Evolutionary conservation across 2,888 invertebrate species (phyloP).

Genomic region (Eupithecia insigniata): DNA sequence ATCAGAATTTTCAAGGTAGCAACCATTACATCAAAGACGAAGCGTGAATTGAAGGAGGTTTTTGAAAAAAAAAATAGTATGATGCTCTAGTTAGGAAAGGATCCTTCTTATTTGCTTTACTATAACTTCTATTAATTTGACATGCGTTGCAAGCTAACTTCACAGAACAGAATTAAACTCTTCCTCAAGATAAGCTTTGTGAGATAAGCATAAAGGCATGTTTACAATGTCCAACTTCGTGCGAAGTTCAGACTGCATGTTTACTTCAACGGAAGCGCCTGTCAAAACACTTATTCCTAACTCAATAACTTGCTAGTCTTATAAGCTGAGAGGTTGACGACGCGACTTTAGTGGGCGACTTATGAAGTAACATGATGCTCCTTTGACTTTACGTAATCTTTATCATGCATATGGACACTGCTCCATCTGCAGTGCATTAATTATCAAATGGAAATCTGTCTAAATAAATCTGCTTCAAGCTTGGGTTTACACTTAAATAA

Average conservation of each 20-base stretch:
- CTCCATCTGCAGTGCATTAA: no score
- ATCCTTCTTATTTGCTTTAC: neutral
- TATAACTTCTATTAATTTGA: neutral
- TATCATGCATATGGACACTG: no score
- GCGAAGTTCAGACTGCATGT: conserved; percentile 26
- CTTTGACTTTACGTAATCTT: neutral
- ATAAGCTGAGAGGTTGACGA: conserved; percentile 20
- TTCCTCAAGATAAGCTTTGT: conserved; percentile 25
- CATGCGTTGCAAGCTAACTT: conserved; percentile 9
- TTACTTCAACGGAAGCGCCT: conserved; percentile 24
- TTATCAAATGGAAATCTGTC: no score
- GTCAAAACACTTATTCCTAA: conserved; percentile 42
- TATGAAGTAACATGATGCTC: neutral
- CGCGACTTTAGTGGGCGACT: conserved; percentile 19
- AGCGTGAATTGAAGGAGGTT: neutral
- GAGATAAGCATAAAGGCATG: conserved; percentile 20
- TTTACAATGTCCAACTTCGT: conserved; percentile 30
- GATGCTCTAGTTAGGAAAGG: neutral
- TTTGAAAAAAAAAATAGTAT: neutral
- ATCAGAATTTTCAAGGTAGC: no score
- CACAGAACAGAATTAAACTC: conserved; percentile 22
- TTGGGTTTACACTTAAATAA: no score
- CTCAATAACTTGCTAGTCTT: conserved; percentile 37
- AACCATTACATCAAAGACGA: no score
- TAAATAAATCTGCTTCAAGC: no score